Percentiles rank a stretch among this genome's conserved stretches.
Evolutionary conservation across 2,797 vertebrate genomes (phyloP).

Genomic region (Vultur gryphus): DNA sequence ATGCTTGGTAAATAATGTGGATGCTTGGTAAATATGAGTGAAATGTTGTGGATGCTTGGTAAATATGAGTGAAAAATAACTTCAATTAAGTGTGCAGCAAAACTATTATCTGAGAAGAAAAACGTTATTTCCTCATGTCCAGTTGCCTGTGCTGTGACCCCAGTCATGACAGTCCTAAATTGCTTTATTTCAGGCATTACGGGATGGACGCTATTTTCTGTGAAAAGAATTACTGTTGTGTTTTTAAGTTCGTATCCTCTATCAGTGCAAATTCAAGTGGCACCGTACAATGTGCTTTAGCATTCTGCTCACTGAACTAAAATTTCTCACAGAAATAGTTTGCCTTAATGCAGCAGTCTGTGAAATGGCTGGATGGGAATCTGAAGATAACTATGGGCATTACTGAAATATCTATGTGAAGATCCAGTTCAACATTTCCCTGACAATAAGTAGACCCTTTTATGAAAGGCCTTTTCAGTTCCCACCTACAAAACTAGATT

Average conservation of each 20-base stretch:
- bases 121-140: not conserved
- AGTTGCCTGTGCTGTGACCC: not conserved
- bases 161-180: not conserved
- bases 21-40: not conserved
- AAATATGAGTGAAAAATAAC: not conserved
- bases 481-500: not conserved
- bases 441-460: not conserved
- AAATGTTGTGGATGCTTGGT: not conserved
- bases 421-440: not conserved
- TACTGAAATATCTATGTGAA: not conserved
- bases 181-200: not conserved
- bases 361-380: not conserved
- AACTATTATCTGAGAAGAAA: not conserved
- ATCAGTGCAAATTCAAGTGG: not conserved
- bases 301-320: not conserved
- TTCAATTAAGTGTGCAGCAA: not conserved
- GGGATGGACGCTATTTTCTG: not conserved
- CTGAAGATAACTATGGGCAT: not conserved
- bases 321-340: not conserved
- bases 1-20: not conserved
- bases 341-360: not conserved
- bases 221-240: not conserved
- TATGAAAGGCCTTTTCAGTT: not conserved
- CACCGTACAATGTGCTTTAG: not conserved
- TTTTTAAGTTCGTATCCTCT: not conserved